phyloP scores from a whole-genome alignment of 2,113 vertebrate genomes.

The Centrocercus urophasianus region DNA sequence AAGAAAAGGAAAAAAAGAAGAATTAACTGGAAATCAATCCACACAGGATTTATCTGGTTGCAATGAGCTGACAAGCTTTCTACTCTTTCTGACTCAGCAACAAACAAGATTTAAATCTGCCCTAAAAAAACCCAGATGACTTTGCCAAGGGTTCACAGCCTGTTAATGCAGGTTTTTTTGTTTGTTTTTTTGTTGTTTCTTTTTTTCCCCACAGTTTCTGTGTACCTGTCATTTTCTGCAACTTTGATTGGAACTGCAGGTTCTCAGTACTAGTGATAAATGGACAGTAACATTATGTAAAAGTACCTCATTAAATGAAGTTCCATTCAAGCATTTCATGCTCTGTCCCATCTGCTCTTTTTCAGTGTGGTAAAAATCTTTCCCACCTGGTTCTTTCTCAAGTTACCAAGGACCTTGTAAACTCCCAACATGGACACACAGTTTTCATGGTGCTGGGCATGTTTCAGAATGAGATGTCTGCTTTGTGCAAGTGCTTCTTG shows the following conservation, averaged over 20 bases:
- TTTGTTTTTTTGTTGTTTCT: too few relatives aligned
- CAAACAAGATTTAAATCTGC: background rate
- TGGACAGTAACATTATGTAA: background rate
- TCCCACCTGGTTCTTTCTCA: background rate
- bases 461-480: background rate
- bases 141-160: background rate
- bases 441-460: background rate
- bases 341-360: background rate
- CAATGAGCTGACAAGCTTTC: background rate
- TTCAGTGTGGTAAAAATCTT: background rate
- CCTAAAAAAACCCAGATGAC: background rate
- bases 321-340: background rate
- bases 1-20: background rate
- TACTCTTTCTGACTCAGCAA: constrained; percentile 47
- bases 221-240: background rate
- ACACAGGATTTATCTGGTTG: background rate
- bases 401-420: background rate
- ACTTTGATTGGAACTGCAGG: background rate
- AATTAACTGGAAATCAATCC: constrained; percentile 15
- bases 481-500: background rate
- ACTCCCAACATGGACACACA: accelerated
- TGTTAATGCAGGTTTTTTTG: background rate
- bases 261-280: background rate
- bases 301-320: background rate
- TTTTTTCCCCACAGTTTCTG: background rate